phyloP scores from a whole-genome alignment of 2,797 vertebrate genomes.

The Takifugu rubripes region DNA sequence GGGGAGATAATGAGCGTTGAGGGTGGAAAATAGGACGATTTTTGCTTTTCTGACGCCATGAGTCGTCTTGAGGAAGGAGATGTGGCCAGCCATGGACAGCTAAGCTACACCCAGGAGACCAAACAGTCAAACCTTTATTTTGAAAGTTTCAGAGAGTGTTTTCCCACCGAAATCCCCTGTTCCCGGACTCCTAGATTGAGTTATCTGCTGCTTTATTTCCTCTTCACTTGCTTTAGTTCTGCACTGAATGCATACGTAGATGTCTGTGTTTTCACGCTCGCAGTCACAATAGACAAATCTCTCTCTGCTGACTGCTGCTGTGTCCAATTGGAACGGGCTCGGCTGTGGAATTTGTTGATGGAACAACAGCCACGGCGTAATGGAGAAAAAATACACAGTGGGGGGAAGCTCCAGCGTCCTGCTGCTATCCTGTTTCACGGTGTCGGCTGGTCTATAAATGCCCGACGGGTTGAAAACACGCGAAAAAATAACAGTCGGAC shows the following conservation, averaged over 20 bases:
- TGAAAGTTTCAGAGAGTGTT: conserved; percentile 28
- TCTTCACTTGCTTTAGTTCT: conserved; percentile 58
- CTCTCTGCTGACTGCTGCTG: conserved; percentile 33
- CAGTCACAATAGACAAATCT: conserved; percentile 36
- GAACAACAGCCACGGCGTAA: conserved; percentile 25
- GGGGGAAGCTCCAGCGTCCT: conserved; percentile 13
- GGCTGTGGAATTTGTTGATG: conserved; percentile 25
- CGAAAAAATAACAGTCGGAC: conserved; percentile 33
- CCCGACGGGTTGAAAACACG: conserved; percentile 17
- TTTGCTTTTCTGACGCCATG: conserved; percentile 40
- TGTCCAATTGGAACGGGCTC: conserved; percentile 31
- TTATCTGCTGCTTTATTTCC: conserved; percentile 42
- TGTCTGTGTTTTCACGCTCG: conserved; percentile 52
- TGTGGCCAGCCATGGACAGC: conserved; percentile 20
- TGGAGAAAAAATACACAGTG: conserved; percentile 37
- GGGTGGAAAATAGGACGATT: conserved; percentile 29
- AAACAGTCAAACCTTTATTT: conserved; percentile 38
- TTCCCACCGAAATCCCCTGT: conserved; percentile 33
- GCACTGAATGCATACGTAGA: conserved; percentile 5
- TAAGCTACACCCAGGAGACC: conserved; percentile 12
- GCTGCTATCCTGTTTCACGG: conserved; percentile 32
- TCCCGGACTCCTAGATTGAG: conserved; percentile 10
- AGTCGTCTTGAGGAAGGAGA: conserved; percentile 38
- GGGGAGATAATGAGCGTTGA: conserved; percentile 12
- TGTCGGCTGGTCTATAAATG: conserved; percentile 28